Conservation (phyloP, 2,797 vertebrate genomes). For the Heterohyrax brucei region DNA sequence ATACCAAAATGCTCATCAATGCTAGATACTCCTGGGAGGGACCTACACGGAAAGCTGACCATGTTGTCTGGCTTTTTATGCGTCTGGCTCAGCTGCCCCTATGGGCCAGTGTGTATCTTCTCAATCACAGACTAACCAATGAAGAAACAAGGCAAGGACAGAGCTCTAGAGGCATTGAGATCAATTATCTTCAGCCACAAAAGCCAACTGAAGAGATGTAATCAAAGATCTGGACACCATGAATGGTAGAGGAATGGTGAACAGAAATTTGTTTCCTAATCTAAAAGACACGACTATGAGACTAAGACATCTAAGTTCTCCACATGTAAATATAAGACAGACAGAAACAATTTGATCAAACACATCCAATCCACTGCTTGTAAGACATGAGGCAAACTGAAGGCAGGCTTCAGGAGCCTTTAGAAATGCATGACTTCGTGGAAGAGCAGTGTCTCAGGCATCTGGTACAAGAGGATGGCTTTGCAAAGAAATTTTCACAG, state of each 20-base stretch:
- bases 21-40: too few species aligned
- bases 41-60: background rate
- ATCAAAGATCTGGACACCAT: conserved; percentile 32
- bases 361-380: background rate
- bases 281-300: background rate
- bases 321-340: background rate
- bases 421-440: background rate
- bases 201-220: conserved; percentile 39
- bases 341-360: background rate
- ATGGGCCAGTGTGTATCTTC: background rate
- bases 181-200: conserved; percentile 43
- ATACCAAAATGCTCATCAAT: background rate
- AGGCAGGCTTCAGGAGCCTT: background rate
- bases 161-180: background rate
- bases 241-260: background rate
- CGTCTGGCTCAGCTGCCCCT: background rate
- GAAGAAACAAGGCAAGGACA: background rate
- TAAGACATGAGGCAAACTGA: conserved; percentile 9
- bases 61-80: background rate
- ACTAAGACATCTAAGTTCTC: background rate
- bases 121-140: background rate
- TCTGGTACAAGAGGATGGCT: too few species aligned
- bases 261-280: conserved; percentile 16
- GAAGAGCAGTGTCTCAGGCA: background rate
- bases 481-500: too few species aligned